Base-by-base conservation (phyloP, 1,140 invertebrate species). In the Platyscapa corneri region DNA sequence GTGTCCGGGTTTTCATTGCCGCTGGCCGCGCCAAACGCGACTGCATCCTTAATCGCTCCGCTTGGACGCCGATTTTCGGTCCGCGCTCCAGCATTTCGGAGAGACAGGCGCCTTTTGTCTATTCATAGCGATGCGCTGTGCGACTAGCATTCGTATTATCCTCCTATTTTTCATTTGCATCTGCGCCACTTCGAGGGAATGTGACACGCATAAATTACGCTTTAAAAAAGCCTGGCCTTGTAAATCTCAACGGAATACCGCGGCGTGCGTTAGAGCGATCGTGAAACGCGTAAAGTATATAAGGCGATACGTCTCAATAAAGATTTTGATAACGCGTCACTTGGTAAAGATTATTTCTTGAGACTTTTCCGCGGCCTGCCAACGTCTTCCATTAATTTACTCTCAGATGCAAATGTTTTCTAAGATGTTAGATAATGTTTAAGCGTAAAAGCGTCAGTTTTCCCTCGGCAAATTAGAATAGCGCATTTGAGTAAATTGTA, bases 11-110 rank as follows among this genome's bases (percentile, higher is more conserved):
- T 84, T 83, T 80, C 81, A 87, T 86, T 84, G 60, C 53, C 53
- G 75, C 83, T 78, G 84, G 84, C 76, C 84, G 87, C 72, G 82
- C 83, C 23, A 49, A 85, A 83, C 74, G n/a, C n/a, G n/a, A n/a
- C n/a, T n/a, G n/a, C n/a, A n/a, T n/a, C n/a, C n/a, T n/a, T n/a
- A n/a, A n/a, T n/a, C n/a, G n/a, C n/a, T n/a, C n/a, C n/a, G n/a
- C n/a, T n/a, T n/a, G 49, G 16, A 10, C 8, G 49, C 10, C 49
- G 18, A 53, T 16, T 14, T 18, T 14, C 7, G 18, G 18, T n/a
- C n/a, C n/a, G n/a, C n/a, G n/a, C n/a, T n/a, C n/a, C n/a, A n/a
- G n/a, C n/a, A n/a, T n/a, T n/a, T n/a, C n/a, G n/a, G n/a, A n/a
- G n/a, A n/a, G n/a, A n/a, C n/a, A n/a, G 8, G 30, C 10, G 18